Evolutionary conservation across 2,113 vertebrate species (phyloP).

Genomic region (Cepphus grylle): DNA sequence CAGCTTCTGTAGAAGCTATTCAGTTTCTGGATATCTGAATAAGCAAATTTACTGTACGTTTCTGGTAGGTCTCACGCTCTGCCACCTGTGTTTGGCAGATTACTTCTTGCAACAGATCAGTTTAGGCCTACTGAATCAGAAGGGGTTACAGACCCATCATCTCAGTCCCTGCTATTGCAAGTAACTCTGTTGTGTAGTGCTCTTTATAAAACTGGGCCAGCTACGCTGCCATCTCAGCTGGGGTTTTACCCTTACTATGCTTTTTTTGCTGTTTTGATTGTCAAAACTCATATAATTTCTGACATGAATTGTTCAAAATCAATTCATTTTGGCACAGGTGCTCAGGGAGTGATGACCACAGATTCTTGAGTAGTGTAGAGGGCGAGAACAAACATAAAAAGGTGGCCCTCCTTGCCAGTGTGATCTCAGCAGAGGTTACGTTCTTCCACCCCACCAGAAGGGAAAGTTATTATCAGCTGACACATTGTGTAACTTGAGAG

Average conservation of each 20-base stretch:
- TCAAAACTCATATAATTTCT: not conserved
- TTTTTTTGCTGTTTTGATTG: not conserved
- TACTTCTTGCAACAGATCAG: not conserved
- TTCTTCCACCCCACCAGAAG: conserved; percentile 13
- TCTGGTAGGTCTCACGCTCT: not conserved
- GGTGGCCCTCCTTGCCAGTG: not conserved
- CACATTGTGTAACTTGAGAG: conserved; percentile 28
- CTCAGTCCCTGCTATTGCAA: not conserved
- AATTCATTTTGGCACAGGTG: not conserved
- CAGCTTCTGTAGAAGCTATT: not conserved
- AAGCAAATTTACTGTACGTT: not conserved
- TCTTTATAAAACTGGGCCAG: not conserved
- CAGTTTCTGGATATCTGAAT: not conserved
- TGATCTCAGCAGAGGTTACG: not conserved
- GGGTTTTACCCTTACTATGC: not conserved
- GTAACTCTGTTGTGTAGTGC: not conserved
- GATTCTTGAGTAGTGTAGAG: not conserved
- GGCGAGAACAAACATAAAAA: not conserved
- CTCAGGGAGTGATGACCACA: not conserved
- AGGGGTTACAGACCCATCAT: not conserved
- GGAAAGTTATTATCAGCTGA: conserved; percentile 48
- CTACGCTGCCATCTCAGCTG: not conserved
- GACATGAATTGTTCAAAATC: not conserved
- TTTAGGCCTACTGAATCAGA: not conserved
- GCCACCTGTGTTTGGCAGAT: not conserved